Conservation (phyloP, 2,113 vertebrate genomes). For the Hiodon alosoides region DNA sequence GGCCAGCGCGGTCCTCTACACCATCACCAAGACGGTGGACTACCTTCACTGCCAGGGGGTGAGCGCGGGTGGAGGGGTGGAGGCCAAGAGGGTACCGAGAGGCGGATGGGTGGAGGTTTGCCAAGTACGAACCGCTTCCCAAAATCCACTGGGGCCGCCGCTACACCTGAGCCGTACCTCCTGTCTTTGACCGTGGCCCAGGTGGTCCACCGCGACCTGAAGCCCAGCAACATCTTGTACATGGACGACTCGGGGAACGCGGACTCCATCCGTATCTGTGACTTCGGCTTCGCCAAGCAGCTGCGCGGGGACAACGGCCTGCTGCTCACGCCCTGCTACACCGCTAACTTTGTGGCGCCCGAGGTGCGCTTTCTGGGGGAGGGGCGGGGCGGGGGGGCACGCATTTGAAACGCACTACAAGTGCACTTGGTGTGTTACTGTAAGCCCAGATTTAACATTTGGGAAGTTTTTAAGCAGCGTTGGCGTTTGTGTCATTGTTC, state of each 20-base stretch:
- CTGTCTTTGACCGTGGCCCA: slow-evolving; percentile 39
- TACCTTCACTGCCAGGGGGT: slow-evolving; percentile 98
- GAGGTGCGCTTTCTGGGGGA: slow-evolving; percentile 68
- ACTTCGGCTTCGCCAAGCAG: slow-evolving; percentile 96
- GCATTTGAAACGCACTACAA: neutral
- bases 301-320: slow-evolving; percentile 89
- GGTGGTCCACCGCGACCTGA: slow-evolving; percentile 96
- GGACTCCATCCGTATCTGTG: slow-evolving; percentile 95
- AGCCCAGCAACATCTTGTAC: slow-evolving; percentile 97
- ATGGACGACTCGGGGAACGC: slow-evolving; percentile 91
- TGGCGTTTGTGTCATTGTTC: too few species aligned
- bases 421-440: too few species aligned
- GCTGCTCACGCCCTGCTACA: slow-evolving; percentile 93
- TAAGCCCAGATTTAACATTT: too few species aligned
- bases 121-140: too few species aligned
- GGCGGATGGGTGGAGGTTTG: too few species aligned
- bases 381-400: slow-evolving; percentile 1
- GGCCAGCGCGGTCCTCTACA: slow-evolving; percentile 86
- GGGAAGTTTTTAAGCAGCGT: too few species aligned
- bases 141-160: neutral
- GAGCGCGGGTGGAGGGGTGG: slow-evolving; percentile 34
- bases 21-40: slow-evolving; percentile 89
- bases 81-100: too few species aligned
- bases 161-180: neutral
- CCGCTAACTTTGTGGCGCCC: slow-evolving; percentile 95